phyloP scores from a whole-genome alignment of 2,888 invertebrate species.

The Pristionchus arcanus region DNA sequence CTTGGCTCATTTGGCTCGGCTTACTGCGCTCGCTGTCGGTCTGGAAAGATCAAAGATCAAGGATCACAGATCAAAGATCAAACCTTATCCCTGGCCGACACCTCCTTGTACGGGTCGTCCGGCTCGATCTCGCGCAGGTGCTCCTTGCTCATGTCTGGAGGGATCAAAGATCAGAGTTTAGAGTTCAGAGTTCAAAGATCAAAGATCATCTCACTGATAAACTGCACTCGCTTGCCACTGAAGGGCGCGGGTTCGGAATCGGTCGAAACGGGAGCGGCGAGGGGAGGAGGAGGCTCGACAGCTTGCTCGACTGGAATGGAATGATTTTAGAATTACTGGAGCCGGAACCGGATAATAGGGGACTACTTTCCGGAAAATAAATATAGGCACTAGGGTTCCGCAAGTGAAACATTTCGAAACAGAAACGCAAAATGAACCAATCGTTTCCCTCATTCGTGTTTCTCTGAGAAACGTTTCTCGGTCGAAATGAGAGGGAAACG shows the following conservation, averaged over 20 bases:
- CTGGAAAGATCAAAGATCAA: background rate
- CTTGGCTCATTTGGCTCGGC: conserved; percentile 11
- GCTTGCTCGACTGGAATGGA: background rate
- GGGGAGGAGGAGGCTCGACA: background rate
- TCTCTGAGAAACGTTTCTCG: no score
- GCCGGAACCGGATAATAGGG: background rate
- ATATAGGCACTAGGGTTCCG: no score
- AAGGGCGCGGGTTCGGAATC: background rate
- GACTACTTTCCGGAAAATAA: background rate
- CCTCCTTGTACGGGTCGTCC: background rate
- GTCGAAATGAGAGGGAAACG: no score
- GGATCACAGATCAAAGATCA: background rate
- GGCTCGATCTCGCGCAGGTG: conserved; percentile 42
- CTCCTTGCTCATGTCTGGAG: conserved; percentile 1
- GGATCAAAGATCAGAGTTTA: background rate
- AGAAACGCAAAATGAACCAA: no score
- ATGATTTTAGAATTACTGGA: background rate
- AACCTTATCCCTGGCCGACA: conserved; percentile 35
- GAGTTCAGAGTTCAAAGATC: background rate
- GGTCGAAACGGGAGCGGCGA: background rate
- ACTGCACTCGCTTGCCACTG: conserved; percentile 7
- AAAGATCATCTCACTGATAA: conserved; percentile 7
- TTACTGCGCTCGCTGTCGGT: conserved; percentile 20
- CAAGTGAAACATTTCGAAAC: no score
- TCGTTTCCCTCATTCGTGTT: no score